A percentile compares a stretch with the other conserved stretches of the same genome.
Conservation (phyloP, 2,888 invertebrate genomes). For the Tricholauxania praeusta region DNA sequence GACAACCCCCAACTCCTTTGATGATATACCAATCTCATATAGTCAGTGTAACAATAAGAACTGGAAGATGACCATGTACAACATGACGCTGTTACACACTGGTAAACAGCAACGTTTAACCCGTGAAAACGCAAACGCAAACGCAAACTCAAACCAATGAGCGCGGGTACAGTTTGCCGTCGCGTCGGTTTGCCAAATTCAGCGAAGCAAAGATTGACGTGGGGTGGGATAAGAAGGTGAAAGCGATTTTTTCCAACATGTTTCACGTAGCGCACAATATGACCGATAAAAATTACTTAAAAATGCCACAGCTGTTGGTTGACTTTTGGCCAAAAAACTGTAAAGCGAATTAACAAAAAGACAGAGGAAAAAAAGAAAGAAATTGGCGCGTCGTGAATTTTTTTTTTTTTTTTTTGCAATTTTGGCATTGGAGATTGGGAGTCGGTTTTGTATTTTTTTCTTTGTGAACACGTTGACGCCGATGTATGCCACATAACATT, state of each 20-base stretch:
- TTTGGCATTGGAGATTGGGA: not conserved
- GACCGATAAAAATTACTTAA: constrained; percentile 64
- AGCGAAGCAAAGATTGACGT: constrained; percentile 9
- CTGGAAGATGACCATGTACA: constrained; percentile 43
- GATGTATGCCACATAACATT: constrained; percentile 45
- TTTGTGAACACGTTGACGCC: constrained; percentile 10
- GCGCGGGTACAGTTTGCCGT: constrained; percentile 15
- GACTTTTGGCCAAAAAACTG: constrained; percentile 63
- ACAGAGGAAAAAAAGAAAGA: constrained; percentile 19
- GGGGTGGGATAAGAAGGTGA: not conserved
- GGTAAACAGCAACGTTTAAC: not conserved
- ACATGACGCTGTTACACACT: constrained; percentile 38
- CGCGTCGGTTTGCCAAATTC: constrained; percentile 4
- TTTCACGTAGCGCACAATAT: constrained; percentile 38
- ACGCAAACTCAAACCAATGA: constrained; percentile 18
- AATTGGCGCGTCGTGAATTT: not conserved
- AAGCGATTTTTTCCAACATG: constrained; percentile 1
- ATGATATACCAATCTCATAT: not conserved
- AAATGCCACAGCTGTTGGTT: constrained; percentile 66
- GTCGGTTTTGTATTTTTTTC: too few relatives aligned
- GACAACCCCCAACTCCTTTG: not conserved
- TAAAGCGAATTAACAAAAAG: constrained; percentile 33
- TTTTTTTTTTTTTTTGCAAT: not conserved
- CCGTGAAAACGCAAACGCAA: not conserved
- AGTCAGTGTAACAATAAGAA: constrained; percentile 25